Percentiles rank a stretch among this genome's conserved stretches.
Conservation (phyloP, 2,888 invertebrate species). For the Drosophila koepferae region DNA sequence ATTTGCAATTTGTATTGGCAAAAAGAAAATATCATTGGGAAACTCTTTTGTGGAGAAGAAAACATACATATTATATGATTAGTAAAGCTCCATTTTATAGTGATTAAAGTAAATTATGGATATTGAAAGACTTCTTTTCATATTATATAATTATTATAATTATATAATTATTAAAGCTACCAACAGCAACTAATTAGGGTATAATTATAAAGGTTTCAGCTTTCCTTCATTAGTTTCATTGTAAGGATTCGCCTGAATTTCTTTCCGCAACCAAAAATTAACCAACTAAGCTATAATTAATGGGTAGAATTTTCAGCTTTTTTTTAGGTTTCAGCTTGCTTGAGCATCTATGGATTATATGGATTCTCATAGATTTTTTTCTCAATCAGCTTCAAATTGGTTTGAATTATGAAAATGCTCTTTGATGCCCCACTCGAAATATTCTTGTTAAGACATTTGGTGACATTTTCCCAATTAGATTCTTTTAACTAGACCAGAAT, state of each 20-base stretch:
- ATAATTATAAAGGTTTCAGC: too few relatives aligned
- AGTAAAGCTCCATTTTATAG: too few relatives aligned
- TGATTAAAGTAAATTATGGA: background rate
- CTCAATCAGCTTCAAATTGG: too few relatives aligned
- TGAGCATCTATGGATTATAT: too few relatives aligned
- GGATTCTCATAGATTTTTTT: too few relatives aligned
- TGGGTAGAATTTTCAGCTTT: too few relatives aligned
- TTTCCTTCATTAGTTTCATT: background rate
- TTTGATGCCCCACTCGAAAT: background rate
- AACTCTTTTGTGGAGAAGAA: background rate
- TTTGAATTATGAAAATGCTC: too few relatives aligned
- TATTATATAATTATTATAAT: background rate
- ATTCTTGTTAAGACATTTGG: background rate
- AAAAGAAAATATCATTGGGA: too few relatives aligned
- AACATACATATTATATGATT: background rate
- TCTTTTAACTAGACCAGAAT: too few relatives aligned
- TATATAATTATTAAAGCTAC: background rate
- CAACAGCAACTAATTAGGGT: background rate
- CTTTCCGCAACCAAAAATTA: background rate
- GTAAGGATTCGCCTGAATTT: background rate
- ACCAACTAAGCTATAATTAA: too few relatives aligned
- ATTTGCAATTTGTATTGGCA: background rate
- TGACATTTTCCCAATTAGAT: background rate
- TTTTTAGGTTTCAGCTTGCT: too few relatives aligned
- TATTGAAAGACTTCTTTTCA: background rate